Conservation (phyloP, 2,888 invertebrate genomes). For the Lepidochrysops patricia region DNA sequence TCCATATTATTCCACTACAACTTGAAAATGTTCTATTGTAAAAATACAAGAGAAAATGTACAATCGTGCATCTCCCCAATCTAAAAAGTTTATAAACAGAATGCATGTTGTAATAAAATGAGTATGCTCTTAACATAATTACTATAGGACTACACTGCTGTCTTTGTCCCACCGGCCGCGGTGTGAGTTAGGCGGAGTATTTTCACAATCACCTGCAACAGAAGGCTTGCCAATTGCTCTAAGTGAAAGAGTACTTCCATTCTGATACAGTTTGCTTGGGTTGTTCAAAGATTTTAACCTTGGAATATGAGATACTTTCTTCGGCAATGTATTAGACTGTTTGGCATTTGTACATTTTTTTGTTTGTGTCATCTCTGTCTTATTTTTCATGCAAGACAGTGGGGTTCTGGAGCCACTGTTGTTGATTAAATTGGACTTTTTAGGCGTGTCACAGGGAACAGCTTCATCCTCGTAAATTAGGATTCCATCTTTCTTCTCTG, state of each 20-base stretch:
- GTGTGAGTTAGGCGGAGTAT: constrained; percentile 65
- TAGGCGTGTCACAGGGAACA: constrained; percentile 42
- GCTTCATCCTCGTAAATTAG: constrained; percentile 76
- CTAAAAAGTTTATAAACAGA: no score
- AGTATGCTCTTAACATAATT: neutral
- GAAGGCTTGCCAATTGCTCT: constrained; percentile 48
- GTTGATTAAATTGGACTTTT: constrained; percentile 47
- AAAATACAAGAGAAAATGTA: neutral
- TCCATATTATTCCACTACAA: no score
- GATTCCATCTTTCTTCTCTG: constrained; percentile 58
- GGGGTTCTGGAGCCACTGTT: constrained; percentile 60
- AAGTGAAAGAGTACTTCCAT: constrained; percentile 50
- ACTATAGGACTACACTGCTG: constrained; percentile 58
- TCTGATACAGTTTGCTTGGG: constrained; percentile 35
- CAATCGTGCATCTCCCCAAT: no score
- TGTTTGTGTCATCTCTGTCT: constrained; percentile 45
- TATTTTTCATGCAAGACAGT: constrained; percentile 68
- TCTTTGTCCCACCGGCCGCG: constrained; percentile 69
- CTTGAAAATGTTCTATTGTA: no score
- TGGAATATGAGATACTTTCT: constrained; percentile 59
- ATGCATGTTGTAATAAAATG: neutral
- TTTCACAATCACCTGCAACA: constrained; percentile 61
- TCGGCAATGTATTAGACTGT: constrained; percentile 37
- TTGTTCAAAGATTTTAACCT: constrained; percentile 55
- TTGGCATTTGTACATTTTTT: constrained; percentile 61